phyloP scores from a whole-genome alignment of 2,888 invertebrate genomes.

The Eubasilissa splendida region DNA sequence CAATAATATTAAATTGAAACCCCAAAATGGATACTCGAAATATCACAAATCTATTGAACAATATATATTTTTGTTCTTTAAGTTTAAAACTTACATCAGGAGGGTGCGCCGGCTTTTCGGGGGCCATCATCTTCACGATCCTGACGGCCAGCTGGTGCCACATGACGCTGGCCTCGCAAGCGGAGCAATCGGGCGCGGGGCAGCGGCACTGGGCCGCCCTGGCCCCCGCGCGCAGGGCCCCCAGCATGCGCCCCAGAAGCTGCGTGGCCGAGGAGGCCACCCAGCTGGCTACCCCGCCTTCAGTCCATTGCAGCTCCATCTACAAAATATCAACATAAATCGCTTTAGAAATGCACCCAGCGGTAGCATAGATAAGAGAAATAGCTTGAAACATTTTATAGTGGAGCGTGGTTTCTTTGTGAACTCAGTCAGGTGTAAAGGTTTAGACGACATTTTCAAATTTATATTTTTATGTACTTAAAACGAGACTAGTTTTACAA shows the following conservation, averaged over 20 bases:
- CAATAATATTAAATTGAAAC: too few relatives aligned
- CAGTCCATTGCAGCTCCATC: conserved; percentile 91
- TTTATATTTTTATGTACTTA: too few relatives aligned
- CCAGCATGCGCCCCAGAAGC: conserved; percentile 83
- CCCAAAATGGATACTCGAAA: too few relatives aligned
- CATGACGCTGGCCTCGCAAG: conserved; percentile 93
- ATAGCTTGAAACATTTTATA: too few relatives aligned
- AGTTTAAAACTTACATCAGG: conserved; percentile 77
- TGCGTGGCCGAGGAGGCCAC: conserved; percentile 66
- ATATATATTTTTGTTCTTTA: too few relatives aligned
- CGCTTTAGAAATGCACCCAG: too few relatives aligned
- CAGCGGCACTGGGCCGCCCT: conserved; percentile 68
- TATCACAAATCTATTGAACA: too few relatives aligned
- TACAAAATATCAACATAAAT: conserved; percentile 60
- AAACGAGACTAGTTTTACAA: too few relatives aligned
- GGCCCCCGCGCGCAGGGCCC: conserved; percentile 80
- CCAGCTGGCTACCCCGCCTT: conserved; percentile 61
- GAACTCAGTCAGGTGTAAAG: too few relatives aligned
- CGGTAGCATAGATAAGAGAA: too few relatives aligned
- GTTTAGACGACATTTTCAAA: too few relatives aligned
- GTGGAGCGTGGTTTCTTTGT: too few relatives aligned
- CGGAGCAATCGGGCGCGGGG: conserved; percentile 82
- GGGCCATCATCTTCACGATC: conserved; percentile 85
- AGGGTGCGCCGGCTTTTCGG: conserved; percentile 80
- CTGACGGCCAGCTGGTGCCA: conserved; percentile 94